Evolutionary conservation across 2,888 invertebrate species (phyloP), one percentile per base, ranked within the genome.

Genomic region (Spodoptera exigua): DNA sequence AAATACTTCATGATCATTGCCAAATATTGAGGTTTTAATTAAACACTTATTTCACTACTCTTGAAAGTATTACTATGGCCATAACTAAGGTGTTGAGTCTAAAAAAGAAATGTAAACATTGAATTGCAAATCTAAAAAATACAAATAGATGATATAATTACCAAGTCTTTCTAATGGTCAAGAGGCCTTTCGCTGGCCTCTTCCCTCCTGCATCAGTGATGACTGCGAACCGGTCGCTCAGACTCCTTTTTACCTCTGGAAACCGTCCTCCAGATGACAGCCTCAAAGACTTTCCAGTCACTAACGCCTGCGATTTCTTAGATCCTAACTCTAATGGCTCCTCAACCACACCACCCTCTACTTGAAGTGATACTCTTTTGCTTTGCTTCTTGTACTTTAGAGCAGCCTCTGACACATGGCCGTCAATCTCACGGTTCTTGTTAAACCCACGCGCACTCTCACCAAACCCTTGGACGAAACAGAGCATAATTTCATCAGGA

Each of bases 381-480:
- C 73, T 67, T 16, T 87, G 80, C 56, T 85, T 86, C 56, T 85
- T 88, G 48, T 80, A 85, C 59, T 82, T 87, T 48, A 80, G 74
- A 57, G 87, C 84, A 59, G 87, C 84, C 59, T 91, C 91, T 18
- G 81, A 68, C 62, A 85, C 79, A 68, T 89, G 87, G 55, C 83
- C 81, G 53, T 84, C 83, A 58, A 88, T 86, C 70, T 92, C 92
- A 59, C 85, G 80, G 76, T 77, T 87, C 68, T 89, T 90, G 55
- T 81, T 89, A 65, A 81, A 86, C 21, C 83, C 90, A 60, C 85
- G 84, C 59, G 89, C 89, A 64, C 86, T 86, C 71, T 93, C 90
- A 69, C 95, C 95, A 84, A 96, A 96, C 70, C 96, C 95, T 91
- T 96, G 96, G 80, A 96, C 96, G 81, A 96, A 96, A 92, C 96